Base-by-base conservation (phyloP, 2,797 vertebrate species). In the Vultur gryphus region DNA sequence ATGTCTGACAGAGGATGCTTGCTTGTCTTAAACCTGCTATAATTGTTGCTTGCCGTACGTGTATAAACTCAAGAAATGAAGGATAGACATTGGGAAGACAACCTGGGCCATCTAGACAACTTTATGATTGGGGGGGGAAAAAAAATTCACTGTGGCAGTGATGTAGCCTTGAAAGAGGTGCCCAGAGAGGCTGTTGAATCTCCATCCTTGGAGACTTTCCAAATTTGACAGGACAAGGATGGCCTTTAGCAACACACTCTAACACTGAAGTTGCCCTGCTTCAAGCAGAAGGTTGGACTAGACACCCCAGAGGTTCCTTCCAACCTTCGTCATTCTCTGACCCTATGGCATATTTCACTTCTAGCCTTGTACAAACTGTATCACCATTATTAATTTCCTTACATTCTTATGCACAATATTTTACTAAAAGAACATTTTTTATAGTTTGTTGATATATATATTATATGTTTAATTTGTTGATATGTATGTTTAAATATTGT, bases 91-190 rank as follows among this genome's bases (percentile, higher is more conserved):
- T 23, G 15, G 18, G 39, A 83, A 77, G 39, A 54, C 33, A 83
- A 80, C 24, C 14, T 24, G 17, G 13, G 19, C 16, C 18, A 82
- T 14, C 9, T 15, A 58, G 37, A 43, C 6, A 57, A 33, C 12
- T 4, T 10, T 5, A 44, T 2, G 1, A 58, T 2, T 5, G 2
- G 10, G 5, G 20, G 8, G 4, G 6, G 7, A 37, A 37, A 4
- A 9, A 14, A 24, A 59, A 4, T 21, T 77, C 39, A 51, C 13
- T 29, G 25, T n/a, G 31, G 44, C 37, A 69, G 19, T 37, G 28
- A 67, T 11, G 23, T 5, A 57, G 49, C 33, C 67, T 72, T 73
- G 33, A 58, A 89, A 84, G 21, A 70, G 6, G 8, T 41, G 9
- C 24, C 23, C 57, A 77, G 17, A 55, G 10, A 82, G 9, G 25